Base-by-base conservation (phyloP, 2,797 vertebrate species). In the Triplophysa yarkandensis region DNA sequence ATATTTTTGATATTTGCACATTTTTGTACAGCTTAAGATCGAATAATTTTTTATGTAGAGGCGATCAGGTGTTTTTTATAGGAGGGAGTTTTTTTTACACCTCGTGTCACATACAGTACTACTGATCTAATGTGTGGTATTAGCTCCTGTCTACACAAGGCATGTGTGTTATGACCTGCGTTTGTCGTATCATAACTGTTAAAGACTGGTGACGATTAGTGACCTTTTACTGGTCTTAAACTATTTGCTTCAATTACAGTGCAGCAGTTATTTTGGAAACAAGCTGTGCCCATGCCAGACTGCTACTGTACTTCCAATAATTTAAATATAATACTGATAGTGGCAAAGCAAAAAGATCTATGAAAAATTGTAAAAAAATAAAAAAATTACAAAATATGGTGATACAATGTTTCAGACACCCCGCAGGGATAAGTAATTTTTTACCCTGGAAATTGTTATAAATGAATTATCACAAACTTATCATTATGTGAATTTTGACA, bases 141-240 rank as follows among this genome's bases (percentile, higher is more conserved):
- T 73, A 86, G 87, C 78, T 85, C 83, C 64, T 63, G 84, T 82
- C 84, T 72, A 63, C 83, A 67, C 80, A 69, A 54, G 80, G 78
- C 73, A 83, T 78, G 75, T 67, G 78, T 84, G 83, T 85, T 81
- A 84, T 87, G 88, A 90, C 83, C 85, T 78, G 81, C 85, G 85
- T 81, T 84, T 82, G 82, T 60, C 75, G 80, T 88, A 79, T 79
- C 82, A 84, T 90, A 92, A 92, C 89, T 62, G 11, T 86, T 88
- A 88, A 88, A 89, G 88, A 93, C 89, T 90, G 82, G 85, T 88
- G 88, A 90, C 84, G 86, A 88, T 90, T 87, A 86, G 83, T 91
- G 90, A 92, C 92, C 89, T 92, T 92, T 92, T 58, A 82, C 83
- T 79, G 68, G 82, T 89, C 82, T 86, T 85, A 75, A 86, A 85